phyloP scores from a whole-genome alignment of 2,797 vertebrate genomes.

The Sebastes itinus region DNA sequence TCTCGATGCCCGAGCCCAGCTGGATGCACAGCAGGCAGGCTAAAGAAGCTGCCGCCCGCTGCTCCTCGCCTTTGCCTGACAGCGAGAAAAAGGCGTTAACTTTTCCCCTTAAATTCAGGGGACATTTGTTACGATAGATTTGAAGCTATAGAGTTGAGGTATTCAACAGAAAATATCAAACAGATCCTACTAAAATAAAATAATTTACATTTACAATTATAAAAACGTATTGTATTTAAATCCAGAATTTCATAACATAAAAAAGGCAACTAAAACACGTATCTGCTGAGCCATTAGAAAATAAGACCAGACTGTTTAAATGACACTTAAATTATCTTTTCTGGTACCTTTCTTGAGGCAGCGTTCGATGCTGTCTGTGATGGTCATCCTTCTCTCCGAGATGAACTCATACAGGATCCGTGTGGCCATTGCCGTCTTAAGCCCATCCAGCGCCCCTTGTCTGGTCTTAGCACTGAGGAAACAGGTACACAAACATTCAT shows the following conservation, averaged over 20 bases:
- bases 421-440: conserved; percentile 92
- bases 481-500: not conserved
- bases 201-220: not conserved
- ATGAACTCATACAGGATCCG: conserved; percentile 96
- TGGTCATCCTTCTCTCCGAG: conserved; percentile 94
- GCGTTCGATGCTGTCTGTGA: conserved; percentile 96
- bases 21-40: conserved; percentile 95
- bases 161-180: not conserved
- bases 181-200: not conserved
- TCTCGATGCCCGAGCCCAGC: conserved; percentile 95
- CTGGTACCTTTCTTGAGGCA: conserved; percentile 95
- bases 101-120: not conserved
- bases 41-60: conserved; percentile 90
- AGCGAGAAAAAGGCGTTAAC: fast-evolving
- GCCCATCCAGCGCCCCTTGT: conserved; percentile 92
- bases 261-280: not conserved
- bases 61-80: conserved; percentile 94
- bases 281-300: not conserved
- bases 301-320: not conserved
- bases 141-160: not conserved
- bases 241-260: not conserved
- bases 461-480: conserved; percentile 91
- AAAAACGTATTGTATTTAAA: not conserved
- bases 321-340: not conserved
- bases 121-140: not conserved